Conservation (phyloP, 1,140 invertebrate genomes). For the Cydia splendana region DNA sequence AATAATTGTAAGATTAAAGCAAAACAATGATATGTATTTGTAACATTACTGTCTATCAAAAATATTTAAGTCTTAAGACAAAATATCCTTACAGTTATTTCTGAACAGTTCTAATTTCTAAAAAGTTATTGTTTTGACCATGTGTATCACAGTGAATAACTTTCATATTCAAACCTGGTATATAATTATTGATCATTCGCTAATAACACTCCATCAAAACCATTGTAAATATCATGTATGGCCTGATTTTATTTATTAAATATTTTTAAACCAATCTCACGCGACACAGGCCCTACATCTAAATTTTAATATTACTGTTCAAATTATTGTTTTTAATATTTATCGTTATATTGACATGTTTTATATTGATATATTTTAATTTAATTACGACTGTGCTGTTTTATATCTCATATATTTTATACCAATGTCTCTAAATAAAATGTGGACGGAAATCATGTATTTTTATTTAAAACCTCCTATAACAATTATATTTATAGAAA, state of each 20-base stretch:
- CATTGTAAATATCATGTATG: constrained; percentile 32
- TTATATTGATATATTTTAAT: constrained; percentile 73
- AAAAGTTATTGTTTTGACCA: constrained; percentile 37
- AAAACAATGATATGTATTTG: constrained; percentile 2
- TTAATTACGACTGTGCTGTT: constrained; percentile 77
- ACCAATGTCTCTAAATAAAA: constrained; percentile 79
- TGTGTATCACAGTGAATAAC: constrained; percentile 60
- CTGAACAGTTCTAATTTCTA: constrained; percentile 34
- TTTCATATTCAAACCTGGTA: constrained; percentile 20
- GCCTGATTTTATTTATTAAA: not conserved
- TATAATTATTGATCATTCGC: constrained; percentile 3
- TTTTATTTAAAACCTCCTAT: constrained; percentile 37
- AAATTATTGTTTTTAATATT: constrained; percentile 50
- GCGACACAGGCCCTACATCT: constrained; percentile 25
- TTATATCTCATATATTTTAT: constrained; percentile 80
- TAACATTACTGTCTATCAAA: not conserved
- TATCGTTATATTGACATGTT: constrained; percentile 52
- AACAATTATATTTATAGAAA: not conserved
- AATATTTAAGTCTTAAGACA: not conserved
- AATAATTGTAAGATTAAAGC: constrained; percentile 41
- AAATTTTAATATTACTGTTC: constrained; percentile 51
- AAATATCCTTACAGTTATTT: constrained; percentile 36
- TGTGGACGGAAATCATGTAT: constrained; percentile 58
- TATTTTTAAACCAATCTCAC: constrained; percentile 19
- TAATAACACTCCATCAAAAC: not conserved